Evolutionary conservation across 30 jellyfish, hydroid and myxozoan species (phyloP).

Genomic region (Nemopilema nomurai): DNA sequence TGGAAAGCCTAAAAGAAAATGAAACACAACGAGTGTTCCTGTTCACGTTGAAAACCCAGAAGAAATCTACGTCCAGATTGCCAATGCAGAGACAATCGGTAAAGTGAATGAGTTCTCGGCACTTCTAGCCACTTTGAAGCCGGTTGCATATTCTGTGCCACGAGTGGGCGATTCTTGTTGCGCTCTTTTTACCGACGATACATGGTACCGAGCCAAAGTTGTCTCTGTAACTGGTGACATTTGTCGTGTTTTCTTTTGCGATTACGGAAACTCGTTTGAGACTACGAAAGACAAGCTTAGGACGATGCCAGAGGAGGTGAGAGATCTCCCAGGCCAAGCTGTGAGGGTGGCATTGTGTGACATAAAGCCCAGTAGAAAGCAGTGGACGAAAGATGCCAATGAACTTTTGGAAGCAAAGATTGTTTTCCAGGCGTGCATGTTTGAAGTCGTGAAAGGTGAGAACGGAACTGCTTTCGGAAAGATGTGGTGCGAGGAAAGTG

Average conservation of each 20-base stretch:
- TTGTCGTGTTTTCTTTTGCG: constrained; percentile 64
- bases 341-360: constrained; percentile 27
- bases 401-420: constrained; percentile 28
- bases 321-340: constrained; percentile 51
- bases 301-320: constrained; percentile 65
- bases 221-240: constrained; percentile 1
- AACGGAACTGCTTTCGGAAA: constrained; percentile 1
- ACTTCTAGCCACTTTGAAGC: background rate
- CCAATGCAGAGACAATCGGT: constrained; percentile 29
- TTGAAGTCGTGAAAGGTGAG: background rate
- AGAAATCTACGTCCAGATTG: constrained; percentile 50
- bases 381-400: constrained; percentile 30
- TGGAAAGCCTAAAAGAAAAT: background rate
- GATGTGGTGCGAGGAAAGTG: background rate
- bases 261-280: constrained; percentile 77
- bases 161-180: constrained; percentile 37
- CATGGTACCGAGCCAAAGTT: constrained; percentile 69
- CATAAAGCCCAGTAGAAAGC: constrained; percentile 23
- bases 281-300: constrained; percentile 23
- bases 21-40: constrained; percentile 26
- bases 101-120: constrained; percentile 29
- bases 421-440: constrained; percentile 30
- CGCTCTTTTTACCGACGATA: constrained; percentile 60
- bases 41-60: constrained; percentile 58
- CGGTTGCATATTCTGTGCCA: constrained; percentile 23